Base-by-base conservation (phyloP, 2,888 invertebrate genomes). In the Zygogramma bicolorata region DNA sequence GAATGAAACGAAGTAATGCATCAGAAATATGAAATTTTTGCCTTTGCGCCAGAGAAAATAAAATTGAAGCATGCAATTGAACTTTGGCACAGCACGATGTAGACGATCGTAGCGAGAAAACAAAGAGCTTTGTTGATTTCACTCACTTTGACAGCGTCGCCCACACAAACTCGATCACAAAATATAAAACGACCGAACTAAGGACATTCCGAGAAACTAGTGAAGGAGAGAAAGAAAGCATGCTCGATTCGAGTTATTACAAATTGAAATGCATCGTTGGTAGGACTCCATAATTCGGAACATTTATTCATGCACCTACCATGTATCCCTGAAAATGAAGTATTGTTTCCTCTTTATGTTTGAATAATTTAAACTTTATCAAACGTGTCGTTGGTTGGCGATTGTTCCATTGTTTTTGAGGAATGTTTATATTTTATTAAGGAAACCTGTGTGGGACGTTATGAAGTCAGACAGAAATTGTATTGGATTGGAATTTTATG, bases 301-400 rank as follows among this genome's bases (percentile, higher is more conserved):
- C 27, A 18, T 13, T 53, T 25, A 53, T 25, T 53, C n/a, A 53
- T 53, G 22, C 53, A 27, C 13, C 25, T 25, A n/a, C 53, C 25
- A 46, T 65, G n/a, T n/a, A 59, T 65, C 59, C 61, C 42, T 57
- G 66, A 66, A 71, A 57, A 66, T 71, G 40, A 67, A 53, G 69
- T 61, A 63, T 69, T 69, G 66, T 62, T 71, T 71, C 71, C 71
- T 49, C 57, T 71, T 57, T 42, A 25, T 49, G 59, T 60, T 42
- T 62, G 66, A 38, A 66, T 25, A 62, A 49, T 59, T 38, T 7
- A 13, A 53, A 53, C 1, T 53, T 53, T 27, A 53, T 53, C 53
- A 27, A 27, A 53, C 53, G 8, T 27, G 6, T 53, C 25, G 53
- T 53, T 27, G 53, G 27, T 7, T 25, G 2, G 10, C 25, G 27